Percentiles rank a stretch among this genome's conserved stretches.
phyloP scores from a whole-genome alignment of 2,888 invertebrate genomes.

The Epinotia demarniana region DNA sequence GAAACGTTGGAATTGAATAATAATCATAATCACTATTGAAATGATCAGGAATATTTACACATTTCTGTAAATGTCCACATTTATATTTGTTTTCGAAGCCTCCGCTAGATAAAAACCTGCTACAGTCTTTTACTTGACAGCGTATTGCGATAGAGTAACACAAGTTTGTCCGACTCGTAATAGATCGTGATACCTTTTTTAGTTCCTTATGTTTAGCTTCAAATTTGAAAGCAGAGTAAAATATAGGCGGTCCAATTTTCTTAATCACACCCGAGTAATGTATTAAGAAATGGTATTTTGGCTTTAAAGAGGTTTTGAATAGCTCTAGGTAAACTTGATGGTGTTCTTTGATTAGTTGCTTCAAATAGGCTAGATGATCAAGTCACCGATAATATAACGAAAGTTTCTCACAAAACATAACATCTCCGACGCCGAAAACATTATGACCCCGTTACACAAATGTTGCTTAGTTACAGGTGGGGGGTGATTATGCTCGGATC shows the following conservation, averaged over 20 bases:
- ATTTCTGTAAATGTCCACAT: background rate
- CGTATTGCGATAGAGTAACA: conserved; percentile 6
- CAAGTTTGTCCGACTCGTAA: conserved; percentile 4
- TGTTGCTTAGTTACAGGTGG: conserved; percentile 1
- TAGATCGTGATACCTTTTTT: conserved; percentile 1
- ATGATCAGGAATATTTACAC: background rate
- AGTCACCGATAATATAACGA: conserved; percentile 9
- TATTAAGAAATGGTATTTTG: conserved; percentile 14
- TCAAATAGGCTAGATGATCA: conserved; percentile 11
- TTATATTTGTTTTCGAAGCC: background rate
- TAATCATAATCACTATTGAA: background rate
- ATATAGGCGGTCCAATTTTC: conserved; percentile 15
- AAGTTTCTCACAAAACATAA: conserved; percentile 17
- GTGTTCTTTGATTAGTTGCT: conserved; percentile 4
- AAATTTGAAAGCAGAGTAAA: conserved; percentile 11
- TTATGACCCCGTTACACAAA: conserved; percentile 11
- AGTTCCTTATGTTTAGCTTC: conserved; percentile 15
- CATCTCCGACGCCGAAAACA: conserved; percentile 17
- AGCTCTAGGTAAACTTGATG: conserved; percentile 5
- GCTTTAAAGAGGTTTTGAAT: conserved; percentile 4
- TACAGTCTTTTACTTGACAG: conserved; percentile 10
- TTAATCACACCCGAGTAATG: conserved; percentile 10
- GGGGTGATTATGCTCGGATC: conserved; percentile 13
- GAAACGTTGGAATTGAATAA: conserved; percentile 3
- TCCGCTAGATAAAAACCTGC: conserved; percentile 1